Base-by-base conservation (phyloP, 2,888 invertebrate species). In the Dermolepida albohirtum region DNA sequence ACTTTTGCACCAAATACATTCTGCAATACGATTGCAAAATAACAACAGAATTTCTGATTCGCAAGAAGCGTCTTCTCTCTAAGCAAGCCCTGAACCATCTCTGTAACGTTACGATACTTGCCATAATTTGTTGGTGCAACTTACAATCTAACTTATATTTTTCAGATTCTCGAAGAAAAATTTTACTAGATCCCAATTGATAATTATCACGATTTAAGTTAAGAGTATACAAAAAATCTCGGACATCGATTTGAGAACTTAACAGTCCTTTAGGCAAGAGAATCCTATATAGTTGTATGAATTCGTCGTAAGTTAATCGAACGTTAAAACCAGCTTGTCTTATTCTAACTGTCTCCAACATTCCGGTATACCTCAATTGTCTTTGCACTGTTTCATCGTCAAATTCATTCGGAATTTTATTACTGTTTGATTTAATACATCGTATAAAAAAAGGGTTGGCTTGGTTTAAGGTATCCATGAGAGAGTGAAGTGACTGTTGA, bases 311-410 rank as follows among this genome's bases (percentile, higher is more conserved):
- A 0, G 94, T 92, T 40, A 97, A 87, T 40, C 97, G 87, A 70
- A 97, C 96, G 82, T 96, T 96, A 85, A 97, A 98, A 1, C 97
- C 97, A 1, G 97, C 96, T 80, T 96, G 95, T 57, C 97, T 86
- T 72, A 98, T 97, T 75, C 96, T 87, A 11, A 97, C 97, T 0
- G 97, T 98, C 81, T 97, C 97, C 77, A 98, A 80, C 97, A 97
- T 98, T 70, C 98, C 98, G 0, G 97, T 97, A 83, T 98, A 98
- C 8, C 97, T 87, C 68, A 98, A 85, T 81, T 95, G 93, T 59
- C 96, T 87, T 77, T 96, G 92, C 7, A 97, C 96, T 0, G 96
- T 94, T 71, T 95, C 94, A 77, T 97, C 95, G 82, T 97, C 96
- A 83, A 97, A 97, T 74, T 91, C 90, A 81, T 96, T 96, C 0